A percentile compares a stretch with the other conserved stretches of the same genome.
Evolutionary conservation across 2,113 vertebrate genomes (phyloP).

Genomic region (Pseudorhombus dupliciocellatus): DNA sequence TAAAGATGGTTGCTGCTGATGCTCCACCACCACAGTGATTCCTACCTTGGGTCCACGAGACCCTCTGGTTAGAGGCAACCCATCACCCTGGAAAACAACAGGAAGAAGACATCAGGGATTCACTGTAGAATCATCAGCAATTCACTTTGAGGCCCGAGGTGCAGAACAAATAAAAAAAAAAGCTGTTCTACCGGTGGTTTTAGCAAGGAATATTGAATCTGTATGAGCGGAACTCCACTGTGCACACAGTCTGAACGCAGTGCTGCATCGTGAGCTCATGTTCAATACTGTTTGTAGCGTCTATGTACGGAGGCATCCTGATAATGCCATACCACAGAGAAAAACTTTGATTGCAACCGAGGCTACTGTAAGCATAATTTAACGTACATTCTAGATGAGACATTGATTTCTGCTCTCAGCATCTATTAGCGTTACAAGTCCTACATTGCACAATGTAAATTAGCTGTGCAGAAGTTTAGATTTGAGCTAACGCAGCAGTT

Average conservation of each 20-base stretch:
- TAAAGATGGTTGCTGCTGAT: neutral
- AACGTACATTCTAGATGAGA: conserved; percentile 64
- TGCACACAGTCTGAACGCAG: conserved; percentile 25
- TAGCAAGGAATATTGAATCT: conserved; percentile 43
- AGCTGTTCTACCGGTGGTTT: conserved; percentile 3
- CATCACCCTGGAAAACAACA: conserved; percentile 81
- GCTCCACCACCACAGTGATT: neutral
- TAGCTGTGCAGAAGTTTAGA: conserved; percentile 41
- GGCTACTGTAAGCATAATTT: conserved; percentile 70
- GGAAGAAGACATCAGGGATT: conserved; percentile 14
- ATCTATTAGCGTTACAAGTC: conserved; percentile 68
- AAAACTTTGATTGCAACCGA: conserved; percentile 52
- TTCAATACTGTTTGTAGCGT: conserved; percentile 53
- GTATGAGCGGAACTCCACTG: conserved; percentile 15
- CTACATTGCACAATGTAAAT: conserved; percentile 74
- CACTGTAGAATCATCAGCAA: conserved; percentile 34
- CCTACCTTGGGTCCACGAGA: conserved; percentile 95
- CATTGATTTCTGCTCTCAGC: conserved; percentile 77
- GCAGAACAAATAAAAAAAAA: conserved; percentile 11
- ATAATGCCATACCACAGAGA: conserved; percentile 51
- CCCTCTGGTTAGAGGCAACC: conserved; percentile 82
- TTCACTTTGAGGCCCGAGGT: conserved; percentile 39
- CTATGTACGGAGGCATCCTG: conserved; percentile 30
- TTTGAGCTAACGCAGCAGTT: conserved; percentile 65
- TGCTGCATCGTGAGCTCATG: conserved; percentile 21